A percentile compares a stretch with the other conserved stretches of the same genome.
These are phyloP conservation scores for Gibbula magus DNA, from an alignment of 2,888 invertebrate species.

Conservation along the genomic window DNA sequence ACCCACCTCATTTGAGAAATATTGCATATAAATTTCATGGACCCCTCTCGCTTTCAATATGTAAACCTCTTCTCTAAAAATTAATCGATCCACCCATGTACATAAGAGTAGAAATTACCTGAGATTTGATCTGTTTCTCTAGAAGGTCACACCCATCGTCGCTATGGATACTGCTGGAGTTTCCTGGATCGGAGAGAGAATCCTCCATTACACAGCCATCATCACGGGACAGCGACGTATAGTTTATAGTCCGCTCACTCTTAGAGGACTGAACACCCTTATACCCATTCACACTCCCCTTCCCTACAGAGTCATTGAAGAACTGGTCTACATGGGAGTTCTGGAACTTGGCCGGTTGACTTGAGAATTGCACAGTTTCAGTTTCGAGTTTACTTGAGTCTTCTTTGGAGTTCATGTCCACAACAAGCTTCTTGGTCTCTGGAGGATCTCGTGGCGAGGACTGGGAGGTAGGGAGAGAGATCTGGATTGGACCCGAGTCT, in stretches of 20 bases:
- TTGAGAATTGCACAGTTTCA: conserved; percentile 54
- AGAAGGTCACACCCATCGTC: conserved; percentile 31
- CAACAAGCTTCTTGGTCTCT: neutral
- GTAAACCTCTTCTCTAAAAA: no score
- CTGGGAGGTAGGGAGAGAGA: neutral
- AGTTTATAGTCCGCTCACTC: neutral
- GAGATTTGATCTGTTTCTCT: conserved; percentile 29
- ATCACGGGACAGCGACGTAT: neutral
- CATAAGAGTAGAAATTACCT: conserved; percentile 16
- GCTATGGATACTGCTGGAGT: conserved; percentile 23
- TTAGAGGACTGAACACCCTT: neutral
- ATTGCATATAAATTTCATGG: no score
- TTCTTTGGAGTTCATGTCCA: conserved; percentile 16
- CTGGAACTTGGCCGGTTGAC: conserved; percentile 47
- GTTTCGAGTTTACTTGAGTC: conserved; percentile 43
- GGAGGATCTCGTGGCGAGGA: neutral
- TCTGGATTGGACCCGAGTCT: neutral
- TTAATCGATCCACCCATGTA: no score
- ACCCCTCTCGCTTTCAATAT: no score
- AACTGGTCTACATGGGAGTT: conserved; percentile 30
- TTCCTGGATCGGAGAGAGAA: conserved; percentile 24
- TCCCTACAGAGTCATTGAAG: conserved; percentile 6
- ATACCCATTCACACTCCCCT: neutral
- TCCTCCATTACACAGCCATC: conserved; percentile 12
- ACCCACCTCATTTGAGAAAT: no score